Base-by-base conservation (phyloP, 2,888 invertebrate species). In the Troides helena region DNA sequence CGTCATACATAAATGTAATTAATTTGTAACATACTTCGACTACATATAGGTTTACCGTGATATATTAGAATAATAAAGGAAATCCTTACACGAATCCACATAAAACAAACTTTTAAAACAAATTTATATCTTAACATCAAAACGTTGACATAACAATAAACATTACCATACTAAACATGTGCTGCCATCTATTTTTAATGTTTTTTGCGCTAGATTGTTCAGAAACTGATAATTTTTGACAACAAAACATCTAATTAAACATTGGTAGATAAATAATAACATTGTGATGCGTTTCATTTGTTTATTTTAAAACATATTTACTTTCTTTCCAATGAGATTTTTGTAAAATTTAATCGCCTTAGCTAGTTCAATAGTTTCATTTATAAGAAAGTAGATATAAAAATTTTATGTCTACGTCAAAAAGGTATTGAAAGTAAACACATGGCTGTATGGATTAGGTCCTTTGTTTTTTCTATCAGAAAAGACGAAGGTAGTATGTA, bases 1-100 rank as follows among this genome's bases (percentile, higher is more conserved):
- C 91, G 91, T 87, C 89, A 76, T 71, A 72, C 70, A 71, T 73
- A 75, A 71, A 76, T 67, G 73, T 36, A 60, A 60, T 30, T 60
- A 36, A 30, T 39, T 39, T 60, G 36, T 30, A 39, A 60, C n/a
- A 60, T 60, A 36, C 17, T 59, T 21, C 30, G n/a, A 21, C n/a
- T 5, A 57, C 23, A 4, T 57, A 21, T 23, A 23, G 10, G 39
- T 39, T 23, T 57, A 57, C 57, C 5, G 6, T 23, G 21, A 57
- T 18, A 57, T 57, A 57, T 21, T 7, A 21, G 21, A 57, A 57
- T 18, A 39, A 60, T 60, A 60, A 18, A 39, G 30, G 39, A 60
- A 39, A 36, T 39, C 10, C n/a, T 60, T 60, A 18, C 36, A 30
- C n/a, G 36, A 39, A 39, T 10, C 14, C 10, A 57, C 14, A 59